Percentiles rank a stretch among this genome's conserved stretches.
Conservation (phyloP, 2,797 vertebrate species). For the Arnoldichthys spilopterus region DNA sequence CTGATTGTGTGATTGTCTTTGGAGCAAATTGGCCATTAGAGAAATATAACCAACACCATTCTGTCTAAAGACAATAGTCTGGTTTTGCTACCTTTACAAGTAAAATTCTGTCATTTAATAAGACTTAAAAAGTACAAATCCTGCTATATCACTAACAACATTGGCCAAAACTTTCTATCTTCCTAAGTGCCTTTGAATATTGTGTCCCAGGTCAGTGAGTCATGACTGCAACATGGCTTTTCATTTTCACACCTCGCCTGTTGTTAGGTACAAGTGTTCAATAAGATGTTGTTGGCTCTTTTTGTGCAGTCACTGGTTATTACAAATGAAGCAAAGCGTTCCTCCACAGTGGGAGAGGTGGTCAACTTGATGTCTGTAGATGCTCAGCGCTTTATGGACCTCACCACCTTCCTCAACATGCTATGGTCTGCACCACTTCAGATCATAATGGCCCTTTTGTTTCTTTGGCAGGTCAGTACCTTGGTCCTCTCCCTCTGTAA, state of each 20-base stretch:
- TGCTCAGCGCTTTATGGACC: slow-evolving; percentile 92
- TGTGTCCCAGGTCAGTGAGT: neutral
- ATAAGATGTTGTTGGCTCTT: neutral
- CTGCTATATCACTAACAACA: neutral
- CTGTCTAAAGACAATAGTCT: neutral
- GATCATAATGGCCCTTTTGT: slow-evolving; percentile 90
- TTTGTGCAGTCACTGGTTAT: slow-evolving; percentile 86
- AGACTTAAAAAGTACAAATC: neutral
- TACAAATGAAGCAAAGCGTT: slow-evolving; percentile 89
- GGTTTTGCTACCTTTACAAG: neutral
- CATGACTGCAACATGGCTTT: neutral
- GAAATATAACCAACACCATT: neutral
- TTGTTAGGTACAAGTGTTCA: neutral
- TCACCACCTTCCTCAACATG: slow-evolving; percentile 90
- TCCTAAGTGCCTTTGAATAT: neutral
- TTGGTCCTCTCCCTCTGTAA: neutral
- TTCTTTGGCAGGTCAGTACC: slow-evolving; percentile 90
- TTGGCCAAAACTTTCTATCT: neutral
- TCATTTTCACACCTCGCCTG: neutral
- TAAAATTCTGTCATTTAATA: neutral
- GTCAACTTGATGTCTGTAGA: slow-evolving; percentile 98
- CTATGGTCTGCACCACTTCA: slow-evolving; percentile 95
- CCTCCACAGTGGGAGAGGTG: slow-evolving; percentile 91
- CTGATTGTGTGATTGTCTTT: neutral
- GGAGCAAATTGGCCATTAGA: neutral